Conservation (phyloP, 1,140 invertebrate species). For the Sinella curviseta region DNA sequence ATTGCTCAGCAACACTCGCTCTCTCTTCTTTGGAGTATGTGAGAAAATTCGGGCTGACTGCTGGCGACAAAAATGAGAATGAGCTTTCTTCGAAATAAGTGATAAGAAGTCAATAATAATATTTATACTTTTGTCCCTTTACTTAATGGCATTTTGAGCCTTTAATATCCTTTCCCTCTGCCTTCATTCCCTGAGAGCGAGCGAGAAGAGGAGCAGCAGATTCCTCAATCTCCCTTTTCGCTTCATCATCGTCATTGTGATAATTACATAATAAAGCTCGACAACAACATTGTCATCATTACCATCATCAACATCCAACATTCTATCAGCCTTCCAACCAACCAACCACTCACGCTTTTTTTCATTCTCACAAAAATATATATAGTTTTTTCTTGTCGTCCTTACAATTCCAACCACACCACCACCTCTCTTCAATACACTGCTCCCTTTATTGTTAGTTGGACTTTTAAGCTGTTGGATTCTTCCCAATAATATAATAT, state of each 20-base stretch:
- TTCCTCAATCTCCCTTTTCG: neutral
- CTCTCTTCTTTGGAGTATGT: too few species aligned
- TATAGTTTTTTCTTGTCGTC: too few species aligned
- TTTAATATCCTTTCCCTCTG: too few species aligned
- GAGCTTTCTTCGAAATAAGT: neutral
- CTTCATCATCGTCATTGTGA: neutral
- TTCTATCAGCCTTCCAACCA: neutral
- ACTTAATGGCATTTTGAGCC: neutral
- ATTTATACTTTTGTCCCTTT: neutral
- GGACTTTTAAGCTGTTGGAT: neutral
- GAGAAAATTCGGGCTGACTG: too few species aligned
- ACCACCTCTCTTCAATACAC: too few species aligned
- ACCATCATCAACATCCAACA: neutral
- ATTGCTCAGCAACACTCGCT: too few species aligned
- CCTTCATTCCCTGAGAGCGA: too few species aligned
- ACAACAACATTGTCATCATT: neutral
- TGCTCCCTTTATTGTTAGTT: too few species aligned
- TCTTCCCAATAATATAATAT: neutral
- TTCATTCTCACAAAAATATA: neutral
- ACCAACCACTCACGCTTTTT: neutral
- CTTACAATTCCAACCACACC: too few species aligned
- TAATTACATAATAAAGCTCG: neutral
- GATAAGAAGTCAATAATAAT: neutral
- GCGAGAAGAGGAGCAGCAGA: neutral
- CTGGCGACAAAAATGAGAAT: too few species aligned